Base-by-base conservation (phyloP, 2,888 invertebrate genomes). In the Archips xylosteana region DNA sequence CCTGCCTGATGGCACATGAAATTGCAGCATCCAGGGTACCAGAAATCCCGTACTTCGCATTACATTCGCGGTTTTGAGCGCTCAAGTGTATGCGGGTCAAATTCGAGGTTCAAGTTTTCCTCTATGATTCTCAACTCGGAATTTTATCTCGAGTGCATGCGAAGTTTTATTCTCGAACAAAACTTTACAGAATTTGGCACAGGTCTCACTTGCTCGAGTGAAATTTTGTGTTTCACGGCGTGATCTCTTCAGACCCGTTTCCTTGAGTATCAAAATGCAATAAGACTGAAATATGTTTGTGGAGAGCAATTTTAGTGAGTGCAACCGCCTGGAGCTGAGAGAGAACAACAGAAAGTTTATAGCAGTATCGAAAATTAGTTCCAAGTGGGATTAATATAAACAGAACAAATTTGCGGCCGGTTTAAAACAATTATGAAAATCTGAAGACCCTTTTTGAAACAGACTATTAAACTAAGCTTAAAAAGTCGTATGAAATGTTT, bases 181-280 rank as follows among this genome's bases (percentile, higher is more conserved):
- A 81, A 81, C 76, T 82, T 82, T 69, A 77, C 78, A 66, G 65
- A 71, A 78, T 81, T 78, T 78, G 76, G 79, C 78, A 76, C 80
- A 72, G 77, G 73, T 80, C 76, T 77, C 76, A 77, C 80, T 80
- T 77, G 76, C 77, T 71, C 32, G 76, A 81, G 79, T 80, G 78
- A 78, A 81, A 81, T 81, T 82, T 79, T 81, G 78, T 83, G 82
- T 82, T 80, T 75, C 78, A 72, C 77, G 75, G 78, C 59, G 70
- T 70, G 74, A 77, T 75, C 75, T 75, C 68, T 57, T 70, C 66
- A 64, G 65, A 39, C 65, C 67, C 54, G 42, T 73, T 75, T 67
- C 59, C 64, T n/a, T 67, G 72, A 75, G 72, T 70, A 69, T 60
- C 66, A 51, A 57, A 75, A 66, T 23, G 63, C 32, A 61, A 71